Evolutionary conservation across 2,797 vertebrate genomes (phyloP).

Genomic region (Paguma larvata): DNA sequence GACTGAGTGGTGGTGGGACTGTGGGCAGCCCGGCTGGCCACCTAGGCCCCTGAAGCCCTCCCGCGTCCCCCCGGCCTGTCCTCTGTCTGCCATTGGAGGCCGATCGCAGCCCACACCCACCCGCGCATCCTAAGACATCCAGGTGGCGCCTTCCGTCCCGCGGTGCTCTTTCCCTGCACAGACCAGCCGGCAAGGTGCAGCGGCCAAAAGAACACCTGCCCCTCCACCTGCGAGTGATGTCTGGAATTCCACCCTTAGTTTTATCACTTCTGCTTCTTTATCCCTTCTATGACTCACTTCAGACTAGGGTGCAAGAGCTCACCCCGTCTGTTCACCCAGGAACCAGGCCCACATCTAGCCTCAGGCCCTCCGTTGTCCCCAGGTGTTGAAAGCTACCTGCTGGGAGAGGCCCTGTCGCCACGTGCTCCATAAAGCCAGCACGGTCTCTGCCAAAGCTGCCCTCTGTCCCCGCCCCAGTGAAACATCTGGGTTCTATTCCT

Average conservation of each 20-base stretch:
- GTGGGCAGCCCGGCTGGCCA: neutral
- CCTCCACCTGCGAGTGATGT: neutral
- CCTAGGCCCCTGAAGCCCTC: neutral
- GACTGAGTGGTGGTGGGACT: neutral
- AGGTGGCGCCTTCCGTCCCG: fast-evolving
- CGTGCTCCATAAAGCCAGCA: neutral
- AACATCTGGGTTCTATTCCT: slow-evolving; percentile 70
- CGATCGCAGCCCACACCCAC: neutral
- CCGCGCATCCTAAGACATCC: neutral
- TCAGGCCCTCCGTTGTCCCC: neutral
- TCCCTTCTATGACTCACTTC: neutral
- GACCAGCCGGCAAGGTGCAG: neutral
- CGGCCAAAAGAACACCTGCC: neutral
- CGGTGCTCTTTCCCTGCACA: fast-evolving
- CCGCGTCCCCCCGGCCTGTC: neutral
- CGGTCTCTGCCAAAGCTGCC: neutral
- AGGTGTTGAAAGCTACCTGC: neutral
- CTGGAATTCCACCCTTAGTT: neutral
- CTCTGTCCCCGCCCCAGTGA: neutral
- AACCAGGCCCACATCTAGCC: neutral
- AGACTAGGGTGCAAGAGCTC: neutral
- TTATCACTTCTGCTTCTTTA: neutral
- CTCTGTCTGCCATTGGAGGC: neutral
- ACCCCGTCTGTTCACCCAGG: neutral
- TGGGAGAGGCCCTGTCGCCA: neutral